Evolutionary conservation across 2,888 invertebrate species (phyloP), one percentile per base, ranked within the genome.

Genomic region (Acanthosepion lycidas): DNA sequence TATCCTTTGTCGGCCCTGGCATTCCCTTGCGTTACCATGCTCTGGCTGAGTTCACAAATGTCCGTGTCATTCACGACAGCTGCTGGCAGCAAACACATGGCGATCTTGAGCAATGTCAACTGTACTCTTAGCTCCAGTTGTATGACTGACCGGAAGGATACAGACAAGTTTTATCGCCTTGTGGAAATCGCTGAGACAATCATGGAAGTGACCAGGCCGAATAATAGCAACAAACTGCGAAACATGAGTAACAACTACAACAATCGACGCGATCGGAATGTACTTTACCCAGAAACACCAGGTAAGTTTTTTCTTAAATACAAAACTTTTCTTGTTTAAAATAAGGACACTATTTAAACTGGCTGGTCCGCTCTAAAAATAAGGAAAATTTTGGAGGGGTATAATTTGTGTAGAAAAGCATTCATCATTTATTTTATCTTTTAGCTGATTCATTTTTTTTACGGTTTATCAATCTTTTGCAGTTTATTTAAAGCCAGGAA

Each of bases 181-280:
- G 78, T 78, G 78, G 15, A 5, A n/a, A 78, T 78, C n/a, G 78
- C 78, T n/a, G n/a, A 78, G n/a, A 78, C 78, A 78, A 78, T 78
- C 78, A 78, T 78, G 78, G 78, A 78, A 78, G 78, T 78, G 78
- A 78, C 78, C n/a, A n/a, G 78, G 12, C 78, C 78, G n/a, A 78
- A 33, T 33, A 78, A 4, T 5, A 78, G n/a, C 15, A 78, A n/a
- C n/a, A 78, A 18, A 78, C n/a, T 78, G 6, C n/a, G n/a, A 5
- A 78, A 78, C 12, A 78, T n/a, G 1, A 78, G 78, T n/a, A 78
- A 78, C 78, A 78, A 28, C 26, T 78, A 78, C 8, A 78, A 78
- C 3, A 78, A 33, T 78, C n/a, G n/a, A n/a, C 78, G 78, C 6
- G n/a, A 78, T 78, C 78, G 78, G 78, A 78, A 78, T 33, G 78